These are phyloP conservation scores for Cavia porcellus DNA, from an alignment of 2,113 vertebrate species.

Conservation along the genomic window DNA sequence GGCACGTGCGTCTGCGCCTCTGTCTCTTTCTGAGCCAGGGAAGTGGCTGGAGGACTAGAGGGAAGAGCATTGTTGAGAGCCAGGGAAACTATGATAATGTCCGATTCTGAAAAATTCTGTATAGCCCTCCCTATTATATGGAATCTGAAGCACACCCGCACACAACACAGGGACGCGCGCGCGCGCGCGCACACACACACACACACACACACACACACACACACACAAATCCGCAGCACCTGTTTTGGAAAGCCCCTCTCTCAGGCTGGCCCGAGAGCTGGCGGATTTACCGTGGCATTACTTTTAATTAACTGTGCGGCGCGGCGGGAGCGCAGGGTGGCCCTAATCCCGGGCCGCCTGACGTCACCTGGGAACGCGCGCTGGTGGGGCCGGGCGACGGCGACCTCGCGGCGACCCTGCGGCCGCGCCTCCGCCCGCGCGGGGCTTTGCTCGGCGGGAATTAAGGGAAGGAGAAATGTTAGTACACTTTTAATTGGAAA, in stretches of 20 bases:
- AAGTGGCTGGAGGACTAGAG: rapidly evolving
- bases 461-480: conserved; percentile 88
- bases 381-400: conserved; percentile 45
- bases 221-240: conserved; percentile 83
- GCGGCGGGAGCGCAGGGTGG: conserved; percentile 83
- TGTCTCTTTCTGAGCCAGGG: too few relatives aligned
- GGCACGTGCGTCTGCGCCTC: not conserved
- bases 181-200: not conserved
- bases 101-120: not conserved
- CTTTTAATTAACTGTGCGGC: conserved; percentile 91
- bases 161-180: not conserved
- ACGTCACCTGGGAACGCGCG: conserved; percentile 88
- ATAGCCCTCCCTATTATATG: not conserved
- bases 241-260: conserved; percentile 84
- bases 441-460: conserved; percentile 85
- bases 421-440: conserved; percentile 70
- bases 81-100: too few relatives aligned
- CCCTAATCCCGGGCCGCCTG: conserved; percentile 90
- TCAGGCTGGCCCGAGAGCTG: conserved; percentile 76
- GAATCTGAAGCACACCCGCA: not conserved
- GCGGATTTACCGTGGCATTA: conserved; percentile 87
- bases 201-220: not conserved
- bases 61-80: not conserved
- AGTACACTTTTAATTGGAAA: conserved; percentile 93
- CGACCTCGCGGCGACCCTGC: conserved; percentile 79